Evolutionary conservation across 2,797 vertebrate genomes (phyloP), one percentile per base, ranked within the genome.

Genomic region (Manis javanica): DNA sequence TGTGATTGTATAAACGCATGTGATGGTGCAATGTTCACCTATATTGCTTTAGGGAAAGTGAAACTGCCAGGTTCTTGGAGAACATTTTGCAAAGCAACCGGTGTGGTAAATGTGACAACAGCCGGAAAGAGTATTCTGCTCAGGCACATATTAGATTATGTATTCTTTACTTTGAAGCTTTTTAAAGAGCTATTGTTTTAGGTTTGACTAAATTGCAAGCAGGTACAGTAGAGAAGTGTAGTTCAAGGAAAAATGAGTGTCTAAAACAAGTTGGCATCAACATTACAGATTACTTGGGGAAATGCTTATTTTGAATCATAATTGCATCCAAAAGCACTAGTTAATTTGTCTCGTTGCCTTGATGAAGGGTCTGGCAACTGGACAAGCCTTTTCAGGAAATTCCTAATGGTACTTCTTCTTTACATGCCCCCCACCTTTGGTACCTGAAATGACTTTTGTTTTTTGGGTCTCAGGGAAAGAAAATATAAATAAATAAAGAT

Each of bases 381-480:
- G 63, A 61, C 19, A 71, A 1, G 1, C 69, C 68, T 19, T 64
- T 5, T 1, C 10, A 74, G 34, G 59, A 71, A 77, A 71, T 34
- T 59, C 2, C 26, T 57, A 26, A 23, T 66, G 31, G 72, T 9
- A 21, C 7, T 9, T 66, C 85, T 77, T 57, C 2, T 81, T 93
- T 39, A 64, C 46, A 46, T 46, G 12, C 46, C 46, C 42, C 21
- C 7, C 66, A 42, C 68, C 42, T 82, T 55, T 85, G 71, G 14
- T 96, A 95, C 57, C 49, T 91, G 68, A 97, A 49, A 85, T 39
- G 53, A n/a, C 46, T 92, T 37, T 91, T n/a, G 77, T 3, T 34
- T 84, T 93, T 69, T 16, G 21, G 21, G 74, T 24, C 89, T 93
- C 46, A 24, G 4, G 0, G 24, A 85, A 72, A 49, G 49, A 53